Evolutionary conservation across 1,140 invertebrate species (phyloP), one percentile per base, ranked within the genome.

Genomic region (Oedothorax gibbosus): DNA sequence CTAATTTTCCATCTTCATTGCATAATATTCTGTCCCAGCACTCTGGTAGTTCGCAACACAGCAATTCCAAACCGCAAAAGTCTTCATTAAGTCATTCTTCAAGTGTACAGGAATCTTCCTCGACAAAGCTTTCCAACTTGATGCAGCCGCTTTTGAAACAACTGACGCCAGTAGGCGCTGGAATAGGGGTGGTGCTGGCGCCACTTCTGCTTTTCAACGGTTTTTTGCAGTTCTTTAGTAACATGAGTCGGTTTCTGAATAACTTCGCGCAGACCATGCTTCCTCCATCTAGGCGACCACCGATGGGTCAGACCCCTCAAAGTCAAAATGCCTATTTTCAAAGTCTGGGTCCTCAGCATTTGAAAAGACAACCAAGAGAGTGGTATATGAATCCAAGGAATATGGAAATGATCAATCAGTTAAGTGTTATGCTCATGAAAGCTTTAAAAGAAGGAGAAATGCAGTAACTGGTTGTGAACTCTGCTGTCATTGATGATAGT

Each of bases 111-210:
- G 65, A 78, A 78, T 35, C 53, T 0, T 85, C 83, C 4, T 51
- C 49, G 11, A 69, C 83, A 7, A 54, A 73, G 7, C 21, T 85
- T 10, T 69, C 83, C 15, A 71, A 60, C 0, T 51, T 85, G 14
- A 85, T 85, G 83, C 83, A 85, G 53, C 83, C 83, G 3, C 68
- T 85, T 20, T 18, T 85, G 53, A 85, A 85, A n/a, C 83, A 85
- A 54, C 66, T 85, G 11, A 85, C 73, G 7, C 83, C 83, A 18
- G 83, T 85, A 57, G 83, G 83, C 10, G 83, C 83, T 53, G 83
- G 83, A 7, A 78, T 85, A 35, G 51, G 73, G 15, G 83, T 85
- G 12, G 66, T 85, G 3, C 71, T 85, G 49, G 83, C 83, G 1
- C 83, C 83, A 53, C 10, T 85, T n/a, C 50, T 85, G n/a, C 75